Conservation (phyloP, 2,113 vertebrate species). For the Myotis davidii region DNA sequence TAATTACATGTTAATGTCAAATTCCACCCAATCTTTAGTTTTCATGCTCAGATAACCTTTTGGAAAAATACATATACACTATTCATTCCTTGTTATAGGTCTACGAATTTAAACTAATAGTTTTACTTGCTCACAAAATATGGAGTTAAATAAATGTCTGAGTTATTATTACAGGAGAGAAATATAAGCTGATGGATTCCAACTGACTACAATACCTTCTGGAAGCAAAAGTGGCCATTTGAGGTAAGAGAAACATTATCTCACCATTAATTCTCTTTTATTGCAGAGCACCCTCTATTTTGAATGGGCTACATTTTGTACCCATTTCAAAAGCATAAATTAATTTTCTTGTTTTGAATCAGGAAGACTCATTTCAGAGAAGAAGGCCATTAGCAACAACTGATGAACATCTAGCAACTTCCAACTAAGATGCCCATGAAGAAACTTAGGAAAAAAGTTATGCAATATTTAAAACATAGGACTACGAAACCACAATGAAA, state of each 20-base stretch:
- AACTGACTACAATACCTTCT: not conserved
- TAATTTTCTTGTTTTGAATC: not conserved
- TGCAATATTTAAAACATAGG: not conserved
- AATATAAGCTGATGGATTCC: not conserved
- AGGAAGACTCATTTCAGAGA: not conserved
- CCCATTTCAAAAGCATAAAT: not conserved
- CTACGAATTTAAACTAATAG: not conserved
- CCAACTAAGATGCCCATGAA: not conserved
- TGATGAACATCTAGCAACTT: not conserved
- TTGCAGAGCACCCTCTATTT: not conserved
- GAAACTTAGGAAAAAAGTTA: not conserved
- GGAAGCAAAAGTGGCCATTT: not conserved
- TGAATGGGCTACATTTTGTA: not conserved
- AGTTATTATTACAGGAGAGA: slow-evolving; percentile 19
- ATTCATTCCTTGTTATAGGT: not conserved
- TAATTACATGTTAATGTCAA: not conserved
- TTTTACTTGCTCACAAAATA: not conserved
- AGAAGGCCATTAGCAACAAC: not conserved
- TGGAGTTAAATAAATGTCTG: not conserved
- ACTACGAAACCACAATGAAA: not conserved
- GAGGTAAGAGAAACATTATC: not conserved
- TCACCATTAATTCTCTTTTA: not conserved
- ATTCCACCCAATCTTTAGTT: not conserved
- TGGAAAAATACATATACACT: not conserved
- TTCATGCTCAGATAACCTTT: not conserved